Conservation (phyloP, 2,888 invertebrate genomes). For the Eupithecia subumbrata region DNA sequence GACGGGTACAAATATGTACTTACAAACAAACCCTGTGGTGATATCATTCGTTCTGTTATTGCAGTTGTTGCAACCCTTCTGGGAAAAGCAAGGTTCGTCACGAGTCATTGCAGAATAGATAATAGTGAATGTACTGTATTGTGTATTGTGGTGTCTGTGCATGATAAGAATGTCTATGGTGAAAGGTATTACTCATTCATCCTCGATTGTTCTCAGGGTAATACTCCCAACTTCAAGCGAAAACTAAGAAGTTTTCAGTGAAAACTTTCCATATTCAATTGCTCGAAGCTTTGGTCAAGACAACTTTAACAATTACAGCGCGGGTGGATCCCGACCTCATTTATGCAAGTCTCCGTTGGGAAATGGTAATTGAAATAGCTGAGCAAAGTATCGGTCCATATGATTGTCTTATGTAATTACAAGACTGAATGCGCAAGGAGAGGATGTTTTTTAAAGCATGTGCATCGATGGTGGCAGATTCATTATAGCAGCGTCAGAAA, state of each 20-base stretch:
- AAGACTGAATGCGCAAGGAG: no score
- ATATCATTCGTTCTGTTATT: not conserved
- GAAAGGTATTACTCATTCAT: not conserved
- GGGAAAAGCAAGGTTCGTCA: not conserved
- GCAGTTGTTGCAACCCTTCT: not conserved
- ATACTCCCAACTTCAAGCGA: not conserved
- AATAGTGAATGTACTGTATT: not conserved
- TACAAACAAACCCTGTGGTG: not conserved
- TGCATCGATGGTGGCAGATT: no score
- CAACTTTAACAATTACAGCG: not conserved
- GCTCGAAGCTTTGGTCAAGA: constrained; percentile 1
- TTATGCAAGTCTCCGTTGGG: not conserved
- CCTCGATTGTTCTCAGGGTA: not conserved
- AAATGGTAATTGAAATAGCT: constrained; percentile 6
- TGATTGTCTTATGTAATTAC: not conserved
- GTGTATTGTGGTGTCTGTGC: not conserved
- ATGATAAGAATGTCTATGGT: constrained; percentile 2
- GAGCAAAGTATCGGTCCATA: not conserved
- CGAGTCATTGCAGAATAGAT: not conserved
- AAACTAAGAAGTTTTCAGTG: not conserved
- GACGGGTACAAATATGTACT: not conserved
- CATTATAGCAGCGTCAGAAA: no score
- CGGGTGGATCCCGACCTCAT: not conserved
- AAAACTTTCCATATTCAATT: not conserved
- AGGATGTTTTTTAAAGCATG: not conserved